A percentile compares a stretch with the other conserved stretches of the same genome.
These are phyloP conservation scores for Lycocerus yunnanus DNA, from an alignment of 2,888 invertebrate genomes.

Conservation along the genomic window DNA sequence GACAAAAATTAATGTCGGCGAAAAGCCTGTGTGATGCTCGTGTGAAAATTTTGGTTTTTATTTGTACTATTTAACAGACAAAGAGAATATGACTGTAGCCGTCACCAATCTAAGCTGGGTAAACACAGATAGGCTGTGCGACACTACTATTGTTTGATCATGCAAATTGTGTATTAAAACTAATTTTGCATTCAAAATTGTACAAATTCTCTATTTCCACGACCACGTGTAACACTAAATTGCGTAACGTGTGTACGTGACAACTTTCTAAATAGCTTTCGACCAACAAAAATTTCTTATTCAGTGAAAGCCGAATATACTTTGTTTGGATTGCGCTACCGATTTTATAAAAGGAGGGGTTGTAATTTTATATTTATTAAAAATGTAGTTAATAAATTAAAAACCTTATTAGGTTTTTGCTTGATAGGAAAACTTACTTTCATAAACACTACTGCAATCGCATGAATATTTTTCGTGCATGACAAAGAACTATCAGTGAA, in stretches of 20 bases:
- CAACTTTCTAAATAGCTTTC: slow-evolving; percentile 14
- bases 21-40: neutral
- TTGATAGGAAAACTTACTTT: neutral
- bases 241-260: slow-evolving; percentile 23
- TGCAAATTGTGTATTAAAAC: slow-evolving; percentile 57
- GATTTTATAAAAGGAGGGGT: slow-evolving; percentile 1
- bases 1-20: slow-evolving; percentile 33
- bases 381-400: neutral
- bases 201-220: slow-evolving; percentile 41
- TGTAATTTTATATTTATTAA: neutral
- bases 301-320: slow-evolving; percentile 8
- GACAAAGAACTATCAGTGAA: slow-evolving; percentile 11
- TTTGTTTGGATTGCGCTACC: neutral
- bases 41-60: slow-evolving; percentile 41
- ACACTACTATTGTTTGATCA: slow-evolving; percentile 54
- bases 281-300: slow-evolving; percentile 16
- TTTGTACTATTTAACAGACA: slow-evolving; percentile 47
- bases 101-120: slow-evolving; percentile 51
- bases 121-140: slow-evolving; percentile 55
- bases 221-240: slow-evolving; percentile 34
- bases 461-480: slow-evolving; percentile 11
- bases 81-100: slow-evolving; percentile 39
- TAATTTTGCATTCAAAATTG: slow-evolving; percentile 54
- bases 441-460: neutral
- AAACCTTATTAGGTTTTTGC: neutral